Evolutionary conservation across 2,888 invertebrate genomes (phyloP).

Genomic region (Drosophila percnosoma): DNA sequence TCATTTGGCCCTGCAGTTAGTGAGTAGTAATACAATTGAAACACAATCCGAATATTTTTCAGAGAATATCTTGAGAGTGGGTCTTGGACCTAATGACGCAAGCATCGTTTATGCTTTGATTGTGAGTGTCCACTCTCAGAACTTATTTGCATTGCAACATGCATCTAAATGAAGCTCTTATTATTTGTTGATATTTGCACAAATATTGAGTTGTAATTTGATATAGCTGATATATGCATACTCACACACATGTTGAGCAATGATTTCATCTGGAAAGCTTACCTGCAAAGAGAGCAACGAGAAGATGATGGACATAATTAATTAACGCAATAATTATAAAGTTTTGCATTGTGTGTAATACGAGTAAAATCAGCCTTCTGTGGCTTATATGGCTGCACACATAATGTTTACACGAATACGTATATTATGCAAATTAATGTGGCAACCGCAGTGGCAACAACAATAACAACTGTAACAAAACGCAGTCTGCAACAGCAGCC

Average conservation of each 20-base stretch:
- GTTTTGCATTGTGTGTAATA: constrained; percentile 19
- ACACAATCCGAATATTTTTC: constrained; percentile 2
- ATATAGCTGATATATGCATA: background rate
- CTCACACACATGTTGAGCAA: background rate
- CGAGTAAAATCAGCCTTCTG: constrained; percentile 17
- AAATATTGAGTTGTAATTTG: background rate
- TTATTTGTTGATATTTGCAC: too few species aligned
- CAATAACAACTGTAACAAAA: constrained; percentile 10
- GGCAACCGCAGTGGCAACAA: constrained; percentile 32
- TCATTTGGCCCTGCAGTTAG: background rate
- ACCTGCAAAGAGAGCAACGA: constrained; percentile 41
- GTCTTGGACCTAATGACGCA: background rate
- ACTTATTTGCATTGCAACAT: background rate
- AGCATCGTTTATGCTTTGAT: background rate
- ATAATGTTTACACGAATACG: constrained; percentile 16
- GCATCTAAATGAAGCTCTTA: background rate
- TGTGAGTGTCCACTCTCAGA: background rate
- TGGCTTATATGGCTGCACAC: constrained; percentile 17
- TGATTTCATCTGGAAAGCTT: constrained; percentile 18
- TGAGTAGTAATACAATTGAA: background rate
- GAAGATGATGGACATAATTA: constrained; percentile 30
- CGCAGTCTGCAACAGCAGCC: constrained; percentile 20
- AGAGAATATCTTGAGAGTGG: background rate
- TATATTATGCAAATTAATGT: constrained; percentile 61
- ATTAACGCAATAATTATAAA: constrained; percentile 35